Percentiles rank a stretch among this genome's conserved stretches.
phyloP scores from a whole-genome alignment of 2,113 vertebrate genomes.

The Gavialis gangeticus region DNA sequence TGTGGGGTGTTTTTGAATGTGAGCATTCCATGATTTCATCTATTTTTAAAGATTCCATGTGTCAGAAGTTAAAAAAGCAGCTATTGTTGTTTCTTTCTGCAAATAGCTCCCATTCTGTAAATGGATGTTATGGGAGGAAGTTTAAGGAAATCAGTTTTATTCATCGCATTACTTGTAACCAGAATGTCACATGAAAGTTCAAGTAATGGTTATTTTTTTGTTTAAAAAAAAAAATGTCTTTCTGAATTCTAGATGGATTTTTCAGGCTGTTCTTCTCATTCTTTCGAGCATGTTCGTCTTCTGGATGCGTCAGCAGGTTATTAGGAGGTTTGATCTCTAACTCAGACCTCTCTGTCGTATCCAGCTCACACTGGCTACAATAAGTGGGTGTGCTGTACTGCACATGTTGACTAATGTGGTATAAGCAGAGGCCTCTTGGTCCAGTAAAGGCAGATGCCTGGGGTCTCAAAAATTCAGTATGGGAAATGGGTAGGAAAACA shows the following conservation, averaged over 20 bases:
- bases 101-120: not conserved
- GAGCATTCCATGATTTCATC: not conserved
- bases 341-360: not conserved
- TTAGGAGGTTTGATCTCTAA: not conserved
- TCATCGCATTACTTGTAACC: not conserved
- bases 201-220: not conserved
- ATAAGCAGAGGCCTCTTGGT: not conserved
- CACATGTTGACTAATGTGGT: not conserved
- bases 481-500: not conserved
- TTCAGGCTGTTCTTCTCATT: not conserved
- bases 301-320: not conserved
- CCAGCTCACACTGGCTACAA: not conserved
- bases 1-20: not conserved
- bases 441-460: not conserved
- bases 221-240: not conserved
- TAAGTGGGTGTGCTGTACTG: not conserved
- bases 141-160: not conserved
- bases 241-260: not conserved
- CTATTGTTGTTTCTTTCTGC: not conserved
- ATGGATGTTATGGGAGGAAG: not conserved
- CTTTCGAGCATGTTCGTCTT: not conserved
- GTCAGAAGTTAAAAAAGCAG: not conserved
- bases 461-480: slow-evolving; percentile 7
- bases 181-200: not conserved
- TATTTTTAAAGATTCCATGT: not conserved